Base-by-base conservation (phyloP, 2,888 invertebrate genomes). In the Cacoxenus indagator region DNA sequence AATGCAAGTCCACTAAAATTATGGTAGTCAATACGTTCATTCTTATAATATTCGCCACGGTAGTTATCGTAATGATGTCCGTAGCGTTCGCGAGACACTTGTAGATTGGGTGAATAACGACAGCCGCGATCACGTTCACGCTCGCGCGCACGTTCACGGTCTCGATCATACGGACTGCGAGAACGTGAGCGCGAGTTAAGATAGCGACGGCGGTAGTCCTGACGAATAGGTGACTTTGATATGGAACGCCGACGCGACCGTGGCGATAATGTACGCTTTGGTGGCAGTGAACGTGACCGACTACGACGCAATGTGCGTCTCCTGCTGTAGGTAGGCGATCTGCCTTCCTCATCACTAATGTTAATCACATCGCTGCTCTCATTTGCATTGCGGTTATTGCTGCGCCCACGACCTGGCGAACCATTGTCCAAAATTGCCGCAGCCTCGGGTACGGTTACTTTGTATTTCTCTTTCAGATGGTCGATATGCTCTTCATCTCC, bases 401-500 rank as follows among this genome's bases (percentile, higher is more conserved):
- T 5, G 5, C 31, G 31, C 0, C 31, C 31, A 31, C 9, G 6
- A 5, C 6, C 5, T 31, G 31, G 31, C 31, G 31, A 31, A 31
- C 31, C 31, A 31, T 9, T 31, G 48, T 48, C 17, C 48, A 48
- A 48, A 14, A 73, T 70, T 11, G 17, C 11, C 19, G 59, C 17
- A 31, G 67, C 29, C 11, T 70, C 67, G 8, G 67, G 22, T 46
- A 82, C 69, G 11, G 84, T 82, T n/a, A 88, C 82, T 31, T 85
- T 86, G 69, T 84, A 88, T 69, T 87, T 84, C n/a, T 88, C 84
- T 72, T 87, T 86, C 0, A 88, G 72, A 68, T 83, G 78, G 72
- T 85, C 86, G 4, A 87, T 84, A 59, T 82, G 84, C 67, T 87
- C 87, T 65, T 86, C 83, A n/a, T 86, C 86, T 46, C 90, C 89